These are phyloP conservation scores for Caenorhabditis panamensis DNA, from an alignment of 2,888 invertebrate genomes.

Conservation along the genomic window DNA sequence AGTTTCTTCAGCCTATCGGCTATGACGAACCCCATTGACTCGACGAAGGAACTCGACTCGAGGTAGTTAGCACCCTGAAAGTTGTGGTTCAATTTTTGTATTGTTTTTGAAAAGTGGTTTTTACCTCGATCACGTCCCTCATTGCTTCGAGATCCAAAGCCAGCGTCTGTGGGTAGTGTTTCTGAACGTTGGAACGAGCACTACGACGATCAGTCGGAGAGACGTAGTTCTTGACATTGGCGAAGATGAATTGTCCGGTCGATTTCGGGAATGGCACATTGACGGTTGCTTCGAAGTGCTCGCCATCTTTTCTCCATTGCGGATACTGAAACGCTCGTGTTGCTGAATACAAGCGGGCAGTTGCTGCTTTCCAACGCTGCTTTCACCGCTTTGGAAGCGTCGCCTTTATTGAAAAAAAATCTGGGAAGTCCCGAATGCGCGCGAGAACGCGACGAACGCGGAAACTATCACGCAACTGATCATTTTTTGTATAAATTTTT, in stretches of 20 bases:
- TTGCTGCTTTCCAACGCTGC: too few relatives aligned
- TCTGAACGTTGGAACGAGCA: neutral
- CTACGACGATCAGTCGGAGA: neutral
- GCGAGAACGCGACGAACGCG: too few relatives aligned
- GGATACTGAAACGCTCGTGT: too few relatives aligned
- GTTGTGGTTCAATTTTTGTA: too few relatives aligned
- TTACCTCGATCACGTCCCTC: neutral
- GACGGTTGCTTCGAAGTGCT: neutral
- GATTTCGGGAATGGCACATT: neutral
- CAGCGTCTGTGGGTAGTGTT: neutral
- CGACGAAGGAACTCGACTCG: neutral
- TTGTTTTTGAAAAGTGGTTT: too few relatives aligned
- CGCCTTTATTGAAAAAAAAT: too few relatives aligned
- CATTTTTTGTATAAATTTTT: too few relatives aligned
- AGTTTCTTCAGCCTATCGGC: neutral
- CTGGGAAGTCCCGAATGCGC: too few relatives aligned
- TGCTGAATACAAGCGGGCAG: too few relatives aligned
- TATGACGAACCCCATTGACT: neutral
- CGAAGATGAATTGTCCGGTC: neutral
- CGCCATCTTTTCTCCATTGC: neutral
- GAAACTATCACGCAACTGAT: too few relatives aligned
- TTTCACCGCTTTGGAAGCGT: too few relatives aligned
- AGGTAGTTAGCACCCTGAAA: neutral
- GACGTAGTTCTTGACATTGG: neutral
- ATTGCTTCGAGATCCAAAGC: neutral